Base-by-base conservation (phyloP, 2,888 invertebrate genomes). In the Microplitis deprimator region DNA sequence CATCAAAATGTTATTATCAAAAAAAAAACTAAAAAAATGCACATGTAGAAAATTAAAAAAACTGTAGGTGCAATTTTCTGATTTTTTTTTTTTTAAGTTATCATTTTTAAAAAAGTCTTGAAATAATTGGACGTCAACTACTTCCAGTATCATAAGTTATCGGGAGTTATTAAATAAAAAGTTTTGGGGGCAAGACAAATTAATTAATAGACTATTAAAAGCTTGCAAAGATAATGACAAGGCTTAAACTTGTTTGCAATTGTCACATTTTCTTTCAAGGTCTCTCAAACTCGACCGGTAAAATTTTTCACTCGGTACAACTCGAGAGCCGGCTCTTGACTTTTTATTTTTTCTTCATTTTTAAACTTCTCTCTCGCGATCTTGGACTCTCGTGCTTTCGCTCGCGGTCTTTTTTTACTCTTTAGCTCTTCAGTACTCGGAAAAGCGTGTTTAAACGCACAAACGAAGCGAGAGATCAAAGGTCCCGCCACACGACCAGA, bases 391-490 rank as follows among this genome's bases (percentile, higher is more conserved):
- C 60, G 39, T 29, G 50, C 50, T 50, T 13, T 50, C 50, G 5
- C 50, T 50, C 8, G 50, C 50, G 50, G 50, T 50, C 50, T 50
- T 50, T 50, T 50, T 50, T 82, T 84, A 82, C 82, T 82, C 82
- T 84, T 81, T 78, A 79, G 75, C 80, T 73, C 76, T 82, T 77
- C 83, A 68, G 39, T 83, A 84, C 84, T 85, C 83, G 84, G 85
- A 85, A 86, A 85, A 62, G 83, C 85, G 86, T 84, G 87, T 86
- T 88, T 88, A 88, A 88, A 87, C 83, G 86, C 84, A 88, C 87
- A 89, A 88, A 88, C 87, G 88, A 85, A 87, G 84, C 86, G 84
- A 83, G 80, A 87, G 88, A 89, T 88, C 87, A 87, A 88, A 87
- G 86, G 78, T 74, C 78, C 84, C 84, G 82, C 82, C 75, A 64